phyloP scores from a whole-genome alignment of 2,113 vertebrate genomes.

The Rhinolophus sinicus region DNA sequence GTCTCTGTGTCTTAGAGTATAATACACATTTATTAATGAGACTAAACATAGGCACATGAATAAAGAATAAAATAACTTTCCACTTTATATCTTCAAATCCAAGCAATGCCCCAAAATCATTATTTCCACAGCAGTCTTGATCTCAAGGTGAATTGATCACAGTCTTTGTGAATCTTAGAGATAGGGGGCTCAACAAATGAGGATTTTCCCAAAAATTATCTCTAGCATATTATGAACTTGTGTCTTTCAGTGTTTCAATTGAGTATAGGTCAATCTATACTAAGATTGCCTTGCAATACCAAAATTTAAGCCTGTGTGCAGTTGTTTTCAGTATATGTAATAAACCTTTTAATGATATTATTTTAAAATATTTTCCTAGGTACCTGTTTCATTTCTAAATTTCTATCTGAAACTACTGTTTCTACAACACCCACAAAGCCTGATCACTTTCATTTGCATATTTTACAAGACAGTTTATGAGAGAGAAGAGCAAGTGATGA shows the following conservation, averaged over 20 bases:
- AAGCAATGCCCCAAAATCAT: not conserved
- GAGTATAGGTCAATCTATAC: not conserved
- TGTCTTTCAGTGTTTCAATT: not conserved
- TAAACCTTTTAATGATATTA: not conserved
- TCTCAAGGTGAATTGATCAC: not conserved
- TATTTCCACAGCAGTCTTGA: not conserved
- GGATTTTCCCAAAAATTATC: not conserved
- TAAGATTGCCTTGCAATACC: not conserved
- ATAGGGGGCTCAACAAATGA: not conserved
- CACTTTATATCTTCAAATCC: not conserved
- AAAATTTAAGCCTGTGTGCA: not conserved
- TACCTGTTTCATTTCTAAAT: not conserved
- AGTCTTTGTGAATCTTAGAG: not conserved
- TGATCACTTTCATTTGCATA: not conserved
- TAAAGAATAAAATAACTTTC: not conserved
- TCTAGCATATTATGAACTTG: not conserved
- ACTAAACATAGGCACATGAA: not conserved
- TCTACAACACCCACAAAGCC: not conserved
- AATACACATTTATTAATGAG: conserved; percentile 18
- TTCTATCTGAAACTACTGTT: not conserved
- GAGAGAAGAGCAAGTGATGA: not conserved
- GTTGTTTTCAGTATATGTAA: not conserved
- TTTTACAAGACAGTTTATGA: not conserved
- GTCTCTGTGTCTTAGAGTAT: not conserved
- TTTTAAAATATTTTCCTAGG: not conserved